phyloP scores from a whole-genome alignment of 2,888 invertebrate genomes.

The Philopedon plagiatum region DNA sequence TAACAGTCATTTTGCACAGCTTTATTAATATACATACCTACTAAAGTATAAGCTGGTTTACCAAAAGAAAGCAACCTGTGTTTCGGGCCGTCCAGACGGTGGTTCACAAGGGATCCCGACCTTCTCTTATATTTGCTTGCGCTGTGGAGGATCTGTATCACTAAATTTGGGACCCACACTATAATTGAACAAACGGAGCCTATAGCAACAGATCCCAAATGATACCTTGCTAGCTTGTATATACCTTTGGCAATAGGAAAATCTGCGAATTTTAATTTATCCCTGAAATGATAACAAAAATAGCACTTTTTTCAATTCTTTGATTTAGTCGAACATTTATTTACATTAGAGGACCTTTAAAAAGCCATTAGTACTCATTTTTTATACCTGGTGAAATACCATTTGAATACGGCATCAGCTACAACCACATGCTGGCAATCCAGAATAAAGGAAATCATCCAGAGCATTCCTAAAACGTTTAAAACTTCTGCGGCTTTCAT shows the following conservation, averaged over 20 bases:
- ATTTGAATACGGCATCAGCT: slow-evolving; percentile 76
- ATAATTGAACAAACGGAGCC: slow-evolving; percentile 75
- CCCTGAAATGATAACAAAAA: neutral
- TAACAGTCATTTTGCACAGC: too few species aligned
- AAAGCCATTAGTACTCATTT: too few species aligned
- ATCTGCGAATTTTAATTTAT: neutral
- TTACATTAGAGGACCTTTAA: too few species aligned
- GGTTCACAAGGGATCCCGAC: neutral
- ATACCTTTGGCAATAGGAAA: slow-evolving; percentile 61
- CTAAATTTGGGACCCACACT: neutral
- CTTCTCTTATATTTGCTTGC: too few species aligned
- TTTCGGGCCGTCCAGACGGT: neutral
- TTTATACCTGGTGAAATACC: slow-evolving; percentile 77
- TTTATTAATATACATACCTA: slow-evolving; percentile 9
- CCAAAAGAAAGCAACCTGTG: neutral
- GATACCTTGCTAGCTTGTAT: slow-evolving; percentile 74
- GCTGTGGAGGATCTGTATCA: neutral
- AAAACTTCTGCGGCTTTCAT: slow-evolving; percentile 70
- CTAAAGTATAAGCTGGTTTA: slow-evolving; percentile 2
- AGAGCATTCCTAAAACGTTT: slow-evolving; percentile 74
- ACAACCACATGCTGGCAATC: slow-evolving; percentile 80
- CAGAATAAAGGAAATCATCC: slow-evolving; percentile 77
- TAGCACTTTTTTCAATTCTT: too few species aligned
- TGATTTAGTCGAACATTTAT: too few species aligned
- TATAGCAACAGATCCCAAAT: slow-evolving; percentile 83